These are phyloP conservation scores for Didymodactylos carnosus DNA, from an alignment of 2,888 invertebrate genomes.

Conservation along the genomic window DNA sequence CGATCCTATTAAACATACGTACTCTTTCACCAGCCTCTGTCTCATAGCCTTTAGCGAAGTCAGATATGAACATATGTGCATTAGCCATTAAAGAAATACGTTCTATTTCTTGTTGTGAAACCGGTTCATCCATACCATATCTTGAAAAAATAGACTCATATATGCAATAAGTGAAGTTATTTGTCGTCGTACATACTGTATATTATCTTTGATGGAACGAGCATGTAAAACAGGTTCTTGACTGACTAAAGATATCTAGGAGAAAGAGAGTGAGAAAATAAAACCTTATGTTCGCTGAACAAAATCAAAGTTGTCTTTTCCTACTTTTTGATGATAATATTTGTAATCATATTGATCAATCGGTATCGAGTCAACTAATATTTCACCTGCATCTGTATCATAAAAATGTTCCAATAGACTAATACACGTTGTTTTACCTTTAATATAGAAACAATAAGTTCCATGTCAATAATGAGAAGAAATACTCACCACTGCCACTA, in stretches of 20 bases:
- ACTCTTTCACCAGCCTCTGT: constrained; percentile 35
- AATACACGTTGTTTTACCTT: constrained; percentile 33
- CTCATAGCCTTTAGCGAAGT: constrained; percentile 33
- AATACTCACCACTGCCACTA: constrained; percentile 45
- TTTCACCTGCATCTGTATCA: constrained; percentile 27
- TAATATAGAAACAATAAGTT: constrained; percentile 19
- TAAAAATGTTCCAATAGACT: constrained; percentile 36
- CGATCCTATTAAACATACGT: too few species aligned
- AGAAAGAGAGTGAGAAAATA: not conserved
- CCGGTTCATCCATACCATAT: constrained; percentile 27
- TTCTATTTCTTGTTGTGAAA: constrained; percentile 15
- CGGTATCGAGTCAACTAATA: constrained; percentile 29
- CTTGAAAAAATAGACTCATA: too few species aligned
- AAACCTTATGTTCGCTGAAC: not conserved
- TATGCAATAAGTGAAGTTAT: too few species aligned
- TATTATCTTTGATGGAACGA: constrained; percentile 31
- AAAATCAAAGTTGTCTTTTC: too few species aligned
- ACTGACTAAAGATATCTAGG: constrained; percentile 32
- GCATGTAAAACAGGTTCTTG: constrained; percentile 37
- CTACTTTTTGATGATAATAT: constrained; percentile 26
- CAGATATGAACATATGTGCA: constrained; percentile 33
- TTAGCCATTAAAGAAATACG: constrained; percentile 33
- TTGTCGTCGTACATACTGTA: too few species aligned
- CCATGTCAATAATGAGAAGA: not conserved
- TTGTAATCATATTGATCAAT: constrained; percentile 32